These are phyloP conservation scores for Cryptophagus acutangulus DNA, from an alignment of 2,888 invertebrate genomes.

Conservation along the genomic window DNA sequence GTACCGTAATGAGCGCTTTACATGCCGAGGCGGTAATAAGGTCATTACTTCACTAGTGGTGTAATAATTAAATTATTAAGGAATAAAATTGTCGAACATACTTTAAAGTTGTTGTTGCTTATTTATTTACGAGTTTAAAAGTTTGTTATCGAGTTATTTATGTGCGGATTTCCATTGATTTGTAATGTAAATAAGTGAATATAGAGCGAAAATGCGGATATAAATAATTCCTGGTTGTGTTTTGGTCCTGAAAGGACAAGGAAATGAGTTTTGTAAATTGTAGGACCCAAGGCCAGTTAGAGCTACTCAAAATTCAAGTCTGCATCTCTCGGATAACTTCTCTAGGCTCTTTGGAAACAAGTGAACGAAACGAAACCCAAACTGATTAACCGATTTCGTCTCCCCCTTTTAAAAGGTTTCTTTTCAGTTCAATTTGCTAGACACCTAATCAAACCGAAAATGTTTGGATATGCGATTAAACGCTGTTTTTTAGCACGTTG, in stretches of 20 bases:
- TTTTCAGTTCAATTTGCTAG: conserved; percentile 22
- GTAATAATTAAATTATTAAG: too few relatives aligned
- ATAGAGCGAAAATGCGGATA: too few relatives aligned
- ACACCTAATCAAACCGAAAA: conserved; percentile 20
- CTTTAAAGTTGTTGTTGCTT: too few relatives aligned
- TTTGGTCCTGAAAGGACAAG: conserved; percentile 1
- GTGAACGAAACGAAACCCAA: conserved; percentile 18
- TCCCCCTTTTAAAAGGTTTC: conserved; percentile 14
- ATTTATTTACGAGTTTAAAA: too few relatives aligned
- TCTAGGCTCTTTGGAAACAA: conserved; percentile 11
- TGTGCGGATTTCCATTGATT: too few relatives aligned
- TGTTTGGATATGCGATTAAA: conserved; percentile 18
- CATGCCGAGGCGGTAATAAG: too few relatives aligned
- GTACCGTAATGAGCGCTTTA: too few relatives aligned
- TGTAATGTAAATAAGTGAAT: too few relatives aligned
- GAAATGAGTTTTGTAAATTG: neutral
- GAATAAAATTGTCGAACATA: too few relatives aligned
- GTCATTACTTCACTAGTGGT: too few relatives aligned
- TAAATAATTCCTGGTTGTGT: too few relatives aligned
- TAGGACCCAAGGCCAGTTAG: neutral
- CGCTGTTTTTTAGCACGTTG: conserved; percentile 1
- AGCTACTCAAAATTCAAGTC: conserved; percentile 17
- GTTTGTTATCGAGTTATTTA: too few relatives aligned
- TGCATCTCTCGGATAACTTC: conserved; percentile 13
- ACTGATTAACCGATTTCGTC: conserved; percentile 27